These are phyloP conservation scores for Megastigmus dorsalis DNA, from an alignment of 2,888 invertebrate genomes.

Conservation along the genomic window DNA sequence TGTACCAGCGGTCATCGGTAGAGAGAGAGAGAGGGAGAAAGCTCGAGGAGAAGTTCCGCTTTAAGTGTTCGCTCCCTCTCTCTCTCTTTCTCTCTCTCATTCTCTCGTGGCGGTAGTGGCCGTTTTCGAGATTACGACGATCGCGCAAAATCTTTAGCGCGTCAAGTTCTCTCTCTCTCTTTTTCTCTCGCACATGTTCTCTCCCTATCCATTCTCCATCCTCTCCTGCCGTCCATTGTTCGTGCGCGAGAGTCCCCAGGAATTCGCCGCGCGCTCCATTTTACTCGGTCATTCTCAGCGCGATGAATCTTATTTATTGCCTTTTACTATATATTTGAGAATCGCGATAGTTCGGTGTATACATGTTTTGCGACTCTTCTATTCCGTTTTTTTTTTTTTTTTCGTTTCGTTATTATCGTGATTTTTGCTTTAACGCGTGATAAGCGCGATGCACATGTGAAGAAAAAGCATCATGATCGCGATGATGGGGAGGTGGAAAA, in stretches of 20 bases:
- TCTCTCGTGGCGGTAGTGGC: constrained; percentile 3
- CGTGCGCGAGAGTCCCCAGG: neutral
- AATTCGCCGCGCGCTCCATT: constrained; percentile 21
- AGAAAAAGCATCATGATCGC: neutral
- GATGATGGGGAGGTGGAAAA: constrained; percentile 2
- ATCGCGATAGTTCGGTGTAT: neutral
- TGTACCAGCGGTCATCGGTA: neutral
- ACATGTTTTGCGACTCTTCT: neutral
- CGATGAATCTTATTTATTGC: constrained; percentile 36
- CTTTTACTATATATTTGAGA: constrained; percentile 29
- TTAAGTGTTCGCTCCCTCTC: constrained; percentile 30
- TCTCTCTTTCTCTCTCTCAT: neutral
- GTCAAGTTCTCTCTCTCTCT: neutral
- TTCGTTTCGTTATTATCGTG: constrained; percentile 4
- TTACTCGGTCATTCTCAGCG: constrained; percentile 27
- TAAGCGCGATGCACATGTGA: too few species aligned
- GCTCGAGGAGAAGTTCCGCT: constrained; percentile 26
- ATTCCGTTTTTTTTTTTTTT: neutral
- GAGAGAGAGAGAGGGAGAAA: constrained; percentile 7
- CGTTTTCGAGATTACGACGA: constrained; percentile 42
- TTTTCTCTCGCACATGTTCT: neutral
- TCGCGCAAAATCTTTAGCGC: constrained; percentile 44
- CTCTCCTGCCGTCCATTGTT: constrained; percentile 21
- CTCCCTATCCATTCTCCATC: constrained; percentile 1
- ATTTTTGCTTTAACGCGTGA: neutral